A percentile compares a stretch with the other conserved stretches of the same genome.
These are phyloP conservation scores for Manis pentadactyla DNA, from an alignment of 2,797 vertebrate species.

Conservation along the genomic window DNA sequence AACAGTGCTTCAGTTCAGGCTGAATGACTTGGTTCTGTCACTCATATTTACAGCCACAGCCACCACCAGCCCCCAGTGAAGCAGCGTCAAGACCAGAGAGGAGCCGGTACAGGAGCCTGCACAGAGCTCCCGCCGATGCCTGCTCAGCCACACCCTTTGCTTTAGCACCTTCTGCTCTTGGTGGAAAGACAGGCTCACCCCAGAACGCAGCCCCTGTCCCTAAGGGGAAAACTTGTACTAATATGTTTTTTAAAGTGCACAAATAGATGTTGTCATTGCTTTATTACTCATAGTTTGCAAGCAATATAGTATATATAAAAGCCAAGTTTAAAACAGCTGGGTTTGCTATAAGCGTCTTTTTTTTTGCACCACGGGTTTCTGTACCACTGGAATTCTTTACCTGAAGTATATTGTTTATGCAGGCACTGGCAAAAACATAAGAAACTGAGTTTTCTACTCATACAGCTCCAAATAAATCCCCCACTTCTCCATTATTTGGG, in stretches of 20 bases:
- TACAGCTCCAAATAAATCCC: background rate
- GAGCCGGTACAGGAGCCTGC: fast-evolving
- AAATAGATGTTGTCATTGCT: background rate
- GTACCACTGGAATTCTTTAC: background rate
- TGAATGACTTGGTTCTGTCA: background rate
- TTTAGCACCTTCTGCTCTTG: background rate
- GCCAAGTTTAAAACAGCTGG: conserved; percentile 24
- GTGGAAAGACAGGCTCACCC: background rate
- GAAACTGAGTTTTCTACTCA: background rate
- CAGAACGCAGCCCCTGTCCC: background rate
- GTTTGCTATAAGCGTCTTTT: background rate
- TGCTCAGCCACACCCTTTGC: fast-evolving
- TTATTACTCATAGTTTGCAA: conserved; percentile 24
- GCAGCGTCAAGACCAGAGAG: background rate
- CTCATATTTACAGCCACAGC: background rate
- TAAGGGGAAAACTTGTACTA: background rate
- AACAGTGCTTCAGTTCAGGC: background rate
- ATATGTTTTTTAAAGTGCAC: background rate
- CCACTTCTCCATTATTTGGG: background rate
- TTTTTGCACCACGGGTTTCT: background rate
- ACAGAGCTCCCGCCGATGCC: background rate
- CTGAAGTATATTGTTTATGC: background rate
- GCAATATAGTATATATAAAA: background rate
- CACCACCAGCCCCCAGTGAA: background rate
- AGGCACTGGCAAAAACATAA: background rate